Percentiles rank a stretch among this genome's conserved stretches.
Evolutionary conservation across 2,888 invertebrate genomes (phyloP).

Genomic region (Epinotia bilunana): DNA sequence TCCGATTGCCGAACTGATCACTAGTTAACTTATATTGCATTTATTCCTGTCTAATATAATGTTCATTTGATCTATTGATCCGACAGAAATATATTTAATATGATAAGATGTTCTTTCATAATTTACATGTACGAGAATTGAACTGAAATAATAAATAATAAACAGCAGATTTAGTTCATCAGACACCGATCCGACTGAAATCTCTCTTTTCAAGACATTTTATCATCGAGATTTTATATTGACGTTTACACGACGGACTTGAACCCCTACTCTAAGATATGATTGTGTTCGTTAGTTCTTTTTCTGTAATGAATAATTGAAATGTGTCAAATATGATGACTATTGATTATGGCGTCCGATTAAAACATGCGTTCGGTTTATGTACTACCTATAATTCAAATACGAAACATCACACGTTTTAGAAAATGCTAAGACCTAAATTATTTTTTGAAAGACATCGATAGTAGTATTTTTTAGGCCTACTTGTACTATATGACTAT

Average conservation of each 20-base stretch:
- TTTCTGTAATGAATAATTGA: conserved; percentile 21
- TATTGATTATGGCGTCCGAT: not conserved
- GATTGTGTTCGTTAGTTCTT: conserved; percentile 31
- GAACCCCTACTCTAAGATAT: conserved; percentile 22
- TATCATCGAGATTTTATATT: conserved; percentile 2
- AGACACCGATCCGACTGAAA: not conserved
- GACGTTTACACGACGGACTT: conserved; percentile 6
- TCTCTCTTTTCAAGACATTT: not conserved
- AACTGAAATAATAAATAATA: not conserved
- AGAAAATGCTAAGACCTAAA: conserved; percentile 6
- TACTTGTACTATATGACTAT: not conserved
- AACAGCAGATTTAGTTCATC: too few species aligned
- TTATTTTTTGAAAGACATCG: not conserved
- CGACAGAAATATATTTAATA: not conserved
- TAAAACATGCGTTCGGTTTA: conserved; percentile 3
- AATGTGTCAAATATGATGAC: conserved; percentile 23
- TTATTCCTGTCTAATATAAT: not conserved
- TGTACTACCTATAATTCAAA: not conserved
- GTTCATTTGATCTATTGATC: not conserved
- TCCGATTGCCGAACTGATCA: too few species aligned
- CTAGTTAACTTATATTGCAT: not conserved
- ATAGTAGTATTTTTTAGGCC: not conserved
- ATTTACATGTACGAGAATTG: not conserved
- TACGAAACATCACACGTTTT: not conserved
- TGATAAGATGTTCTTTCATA: not conserved